phyloP scores from a whole-genome alignment of 92 coral and sea anemone species.

The Nematostella vectensis region DNA sequence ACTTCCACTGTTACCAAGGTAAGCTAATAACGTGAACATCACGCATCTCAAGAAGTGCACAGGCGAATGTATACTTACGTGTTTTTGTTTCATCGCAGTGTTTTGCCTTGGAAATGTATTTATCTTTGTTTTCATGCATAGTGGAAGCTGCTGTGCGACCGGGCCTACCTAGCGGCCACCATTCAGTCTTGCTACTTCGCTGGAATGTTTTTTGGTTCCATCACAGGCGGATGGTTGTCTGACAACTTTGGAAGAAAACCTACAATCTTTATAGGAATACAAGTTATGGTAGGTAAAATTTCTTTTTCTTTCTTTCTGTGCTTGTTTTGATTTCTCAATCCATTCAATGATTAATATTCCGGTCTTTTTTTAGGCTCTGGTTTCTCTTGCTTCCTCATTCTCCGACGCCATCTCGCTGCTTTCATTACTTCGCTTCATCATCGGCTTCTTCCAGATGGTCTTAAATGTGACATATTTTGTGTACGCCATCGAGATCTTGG shows the following conservation, averaged over 20 bases:
- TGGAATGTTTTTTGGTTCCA: slow-evolving; percentile 1
- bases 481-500: slow-evolving; percentile 6
- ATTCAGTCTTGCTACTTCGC: slow-evolving; percentile 5
- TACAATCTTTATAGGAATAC: slow-evolving; percentile 4
- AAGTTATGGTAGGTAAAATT: slow-evolving; percentile 5
- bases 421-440: slow-evolving; percentile 2
- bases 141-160: slow-evolving; percentile 12
- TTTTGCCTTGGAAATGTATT: too few relatives aligned
- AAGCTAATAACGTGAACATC: too few relatives aligned
- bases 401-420: slow-evolving; percentile 4
- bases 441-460: slow-evolving; percentile 8
- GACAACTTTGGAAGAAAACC: slow-evolving; percentile 16
- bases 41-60: too few relatives aligned
- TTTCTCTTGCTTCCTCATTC: slow-evolving; percentile 3
- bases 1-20: too few relatives aligned
- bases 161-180: slow-evolving; percentile 8
- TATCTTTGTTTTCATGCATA: background rate
- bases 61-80: too few relatives aligned
- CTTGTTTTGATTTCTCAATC: too few relatives aligned
- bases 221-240: background rate
- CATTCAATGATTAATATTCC: background rate
- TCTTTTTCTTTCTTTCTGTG: slow-evolving; percentile 1
- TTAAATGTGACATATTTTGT: background rate
- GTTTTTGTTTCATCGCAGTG: too few relatives aligned
- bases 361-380: background rate